Percentiles rank a stretch among this genome's conserved stretches.
Conservation (phyloP, 2,888 invertebrate genomes). For the Molorchus minor region DNA sequence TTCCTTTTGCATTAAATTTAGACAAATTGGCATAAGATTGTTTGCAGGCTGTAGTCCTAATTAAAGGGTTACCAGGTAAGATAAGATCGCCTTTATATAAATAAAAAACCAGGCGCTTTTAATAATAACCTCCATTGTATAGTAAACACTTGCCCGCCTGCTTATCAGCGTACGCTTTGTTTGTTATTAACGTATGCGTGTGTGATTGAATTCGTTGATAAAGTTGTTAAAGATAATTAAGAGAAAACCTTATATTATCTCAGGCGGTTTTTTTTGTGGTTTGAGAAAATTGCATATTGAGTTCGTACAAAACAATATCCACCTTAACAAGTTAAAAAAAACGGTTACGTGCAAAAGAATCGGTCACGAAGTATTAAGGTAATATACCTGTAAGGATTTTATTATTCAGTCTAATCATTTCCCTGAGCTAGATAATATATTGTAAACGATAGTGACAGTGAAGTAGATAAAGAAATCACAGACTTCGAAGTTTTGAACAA, state of each 20-base stretch:
- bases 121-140: not conserved
- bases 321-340: conserved; percentile 12
- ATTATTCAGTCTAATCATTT: no score
- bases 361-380: conserved; percentile 15
- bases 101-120: not conserved
- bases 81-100: no score
- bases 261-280: conserved; percentile 29
- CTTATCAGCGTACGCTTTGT: not conserved
- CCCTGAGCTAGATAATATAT: no score
- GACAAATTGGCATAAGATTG: no score
- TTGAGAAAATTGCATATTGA: conserved; percentile 40
- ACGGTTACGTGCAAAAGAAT: conserved; percentile 9
- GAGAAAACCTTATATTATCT: conserved; percentile 29
- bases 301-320: conserved; percentile 37
- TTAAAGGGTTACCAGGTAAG: no score
- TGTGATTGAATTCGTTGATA: conserved; percentile 21
- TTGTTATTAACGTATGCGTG: conserved; percentile 14
- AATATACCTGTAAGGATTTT: not conserved
- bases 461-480: no score
- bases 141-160: not conserved
- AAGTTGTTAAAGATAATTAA: conserved; percentile 30
- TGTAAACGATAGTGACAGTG: no score
- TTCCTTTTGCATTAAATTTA: no score
- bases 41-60: no score
- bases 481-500: no score